These are phyloP conservation scores for Periophthalmus modestus DNA, from an alignment of 2,113 vertebrate species.

Conservation along the genomic window DNA sequence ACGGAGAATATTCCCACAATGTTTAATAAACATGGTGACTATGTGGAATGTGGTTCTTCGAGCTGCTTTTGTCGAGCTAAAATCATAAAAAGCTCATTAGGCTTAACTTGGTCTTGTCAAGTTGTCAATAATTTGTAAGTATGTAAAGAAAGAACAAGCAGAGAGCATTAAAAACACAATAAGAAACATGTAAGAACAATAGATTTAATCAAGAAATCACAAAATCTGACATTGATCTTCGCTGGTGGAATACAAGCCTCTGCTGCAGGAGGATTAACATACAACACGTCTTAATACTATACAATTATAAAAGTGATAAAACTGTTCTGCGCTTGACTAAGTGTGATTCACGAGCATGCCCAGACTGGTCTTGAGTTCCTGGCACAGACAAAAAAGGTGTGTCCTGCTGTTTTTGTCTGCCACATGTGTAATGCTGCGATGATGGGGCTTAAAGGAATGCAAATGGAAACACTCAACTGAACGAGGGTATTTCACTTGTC, in stretches of 20 bases:
- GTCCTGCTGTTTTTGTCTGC: slow-evolving; percentile 29
- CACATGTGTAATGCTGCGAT: slow-evolving; percentile 50
- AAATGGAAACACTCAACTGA: slow-evolving; percentile 2
- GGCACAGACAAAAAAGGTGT: slow-evolving; percentile 45
- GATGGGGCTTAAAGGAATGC: slow-evolving; percentile 42
- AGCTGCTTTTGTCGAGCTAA: neutral
- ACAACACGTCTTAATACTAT: neutral
- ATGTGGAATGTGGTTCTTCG: neutral
- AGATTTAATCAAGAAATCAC: neutral
- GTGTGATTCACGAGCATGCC: slow-evolving; percentile 30
- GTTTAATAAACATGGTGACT: neutral
- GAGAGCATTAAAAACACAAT: neutral
- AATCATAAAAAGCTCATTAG: neutral
- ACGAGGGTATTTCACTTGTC: neutral
- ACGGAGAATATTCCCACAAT: neutral
- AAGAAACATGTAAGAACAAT: neutral
- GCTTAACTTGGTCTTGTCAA: neutral
- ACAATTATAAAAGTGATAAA: slow-evolving; percentile 4
- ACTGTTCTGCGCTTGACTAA: slow-evolving; percentile 4
- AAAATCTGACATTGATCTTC: neutral
- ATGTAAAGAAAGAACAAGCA: neutral
- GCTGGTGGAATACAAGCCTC: neutral
- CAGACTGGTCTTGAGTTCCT: slow-evolving; percentile 28
- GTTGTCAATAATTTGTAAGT: neutral
- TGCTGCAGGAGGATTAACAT: neutral